Percentiles rank a stretch among this genome's conserved stretches.
Evolutionary conservation across 2,797 vertebrate species (phyloP).

Genomic region (Dendrocincla tyrannina): DNA sequence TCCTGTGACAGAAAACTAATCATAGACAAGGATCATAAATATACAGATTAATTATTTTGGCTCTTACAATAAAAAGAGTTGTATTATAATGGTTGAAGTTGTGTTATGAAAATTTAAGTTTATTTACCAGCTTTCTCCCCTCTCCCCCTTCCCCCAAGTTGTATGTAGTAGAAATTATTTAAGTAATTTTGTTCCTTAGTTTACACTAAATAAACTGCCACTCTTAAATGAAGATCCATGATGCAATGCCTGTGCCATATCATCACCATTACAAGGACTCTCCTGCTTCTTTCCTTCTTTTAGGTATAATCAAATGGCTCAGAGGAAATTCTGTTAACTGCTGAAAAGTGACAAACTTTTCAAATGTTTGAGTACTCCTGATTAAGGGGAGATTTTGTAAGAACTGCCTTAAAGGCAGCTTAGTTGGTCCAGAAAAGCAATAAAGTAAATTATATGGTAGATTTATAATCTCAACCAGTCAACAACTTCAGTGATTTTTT

Average conservation of each 20-base stretch:
- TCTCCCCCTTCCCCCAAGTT: neutral
- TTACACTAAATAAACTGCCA: neutral
- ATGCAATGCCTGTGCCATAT: neutral
- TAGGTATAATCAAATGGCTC: neutral
- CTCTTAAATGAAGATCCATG: neutral
- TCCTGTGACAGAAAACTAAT: neutral
- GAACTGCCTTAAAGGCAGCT: neutral
- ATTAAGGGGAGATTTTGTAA: constrained; percentile 1
- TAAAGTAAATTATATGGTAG: neutral
- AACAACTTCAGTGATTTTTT: neutral
- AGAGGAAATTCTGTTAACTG: neutral
- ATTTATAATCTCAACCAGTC: neutral
- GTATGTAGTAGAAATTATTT: neutral
- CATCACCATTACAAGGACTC: neutral
- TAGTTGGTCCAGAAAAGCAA: neutral
- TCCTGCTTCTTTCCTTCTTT: neutral
- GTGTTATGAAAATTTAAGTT: neutral
- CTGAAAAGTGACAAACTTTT: neutral
- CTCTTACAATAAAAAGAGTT: constrained; percentile 10
- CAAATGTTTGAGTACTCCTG: neutral
- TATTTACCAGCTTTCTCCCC: neutral
- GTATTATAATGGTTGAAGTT: neutral
- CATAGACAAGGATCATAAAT: neutral
- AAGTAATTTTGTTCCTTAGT: neutral
- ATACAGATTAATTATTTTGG: neutral